These are phyloP conservation scores for Ctenomys sociabilis DNA, from an alignment of 2,113 vertebrate genomes.

Conservation along the genomic window DNA sequence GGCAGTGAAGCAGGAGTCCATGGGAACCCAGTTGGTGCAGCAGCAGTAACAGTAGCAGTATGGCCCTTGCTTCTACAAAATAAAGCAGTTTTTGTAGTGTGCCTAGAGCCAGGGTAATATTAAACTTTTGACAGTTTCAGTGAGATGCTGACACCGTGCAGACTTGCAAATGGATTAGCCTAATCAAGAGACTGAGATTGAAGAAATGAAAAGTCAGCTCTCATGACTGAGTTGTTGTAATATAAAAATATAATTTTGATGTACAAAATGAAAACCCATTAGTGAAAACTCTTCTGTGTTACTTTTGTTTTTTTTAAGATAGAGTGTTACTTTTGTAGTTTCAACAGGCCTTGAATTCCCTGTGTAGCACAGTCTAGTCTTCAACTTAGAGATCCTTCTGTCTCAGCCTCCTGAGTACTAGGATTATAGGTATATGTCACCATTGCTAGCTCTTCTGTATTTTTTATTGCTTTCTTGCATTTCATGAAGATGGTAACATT, in stretches of 20 bases:
- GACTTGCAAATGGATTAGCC: conserved; percentile 87
- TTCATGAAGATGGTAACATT: background rate
- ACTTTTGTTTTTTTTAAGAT: background rate
- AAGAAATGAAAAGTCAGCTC: background rate
- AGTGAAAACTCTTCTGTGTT: background rate
- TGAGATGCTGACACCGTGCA: conserved; percentile 96
- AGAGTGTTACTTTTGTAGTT: background rate
- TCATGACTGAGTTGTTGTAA: background rate
- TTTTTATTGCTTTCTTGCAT: background rate
- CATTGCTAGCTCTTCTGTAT: background rate
- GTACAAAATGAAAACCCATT: background rate
- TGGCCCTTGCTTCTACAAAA: conserved; percentile 91
- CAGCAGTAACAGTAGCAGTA: conserved; percentile 79
- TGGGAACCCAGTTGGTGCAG: conserved; percentile 75
- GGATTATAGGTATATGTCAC: background rate
- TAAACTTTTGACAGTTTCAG: conserved; percentile 96
- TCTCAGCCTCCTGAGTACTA: background rate
- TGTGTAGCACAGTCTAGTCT: background rate
- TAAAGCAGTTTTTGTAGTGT: conserved; percentile 95
- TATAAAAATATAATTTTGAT: background rate
- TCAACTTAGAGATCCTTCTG: background rate
- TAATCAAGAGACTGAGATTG: background rate
- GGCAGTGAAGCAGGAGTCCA: conserved; percentile 87
- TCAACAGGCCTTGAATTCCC: background rate
- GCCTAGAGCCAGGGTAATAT: conserved; percentile 94